phyloP scores from a whole-genome alignment of 1,140 invertebrate species.

The Dermatophagoides farinae region DNA sequence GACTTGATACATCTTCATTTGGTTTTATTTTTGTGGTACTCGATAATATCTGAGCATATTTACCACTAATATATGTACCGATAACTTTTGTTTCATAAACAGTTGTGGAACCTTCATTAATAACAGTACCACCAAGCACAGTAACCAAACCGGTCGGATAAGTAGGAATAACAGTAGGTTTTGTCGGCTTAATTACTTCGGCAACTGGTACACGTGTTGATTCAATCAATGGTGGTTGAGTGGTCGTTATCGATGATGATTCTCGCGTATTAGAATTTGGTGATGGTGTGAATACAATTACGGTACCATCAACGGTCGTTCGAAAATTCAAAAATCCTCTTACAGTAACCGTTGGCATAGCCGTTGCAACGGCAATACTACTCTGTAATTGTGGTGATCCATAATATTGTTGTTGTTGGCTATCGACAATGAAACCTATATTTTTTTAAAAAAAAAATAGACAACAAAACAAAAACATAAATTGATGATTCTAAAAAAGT shows the following conservation, averaged over 20 bases:
- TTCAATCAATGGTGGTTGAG: constrained; percentile 23
- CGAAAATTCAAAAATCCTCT: constrained; percentile 72
- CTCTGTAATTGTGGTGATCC: neutral
- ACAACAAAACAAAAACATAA: neutral
- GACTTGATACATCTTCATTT: constrained; percentile 3
- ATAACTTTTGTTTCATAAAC: constrained; percentile 68
- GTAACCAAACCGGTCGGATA: constrained; percentile 53
- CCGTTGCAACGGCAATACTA: neutral
- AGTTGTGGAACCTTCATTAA: constrained; percentile 57
- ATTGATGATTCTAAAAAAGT: too few species aligned
- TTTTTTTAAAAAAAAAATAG: neutral
- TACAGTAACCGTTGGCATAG: constrained; percentile 51
- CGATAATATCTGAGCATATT: constrained; percentile 51
- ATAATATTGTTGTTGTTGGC: neutral
- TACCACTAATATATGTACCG: constrained; percentile 62
- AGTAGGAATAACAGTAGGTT: constrained; percentile 1
- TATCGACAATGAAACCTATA: too few species aligned
- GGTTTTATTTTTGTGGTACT: constrained; percentile 41
- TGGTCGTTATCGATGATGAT: constrained; percentile 23
- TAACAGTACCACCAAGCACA: constrained; percentile 53
- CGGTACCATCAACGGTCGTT: constrained; percentile 65
- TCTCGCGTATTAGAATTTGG: constrained; percentile 18
- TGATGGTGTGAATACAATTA: constrained; percentile 62
- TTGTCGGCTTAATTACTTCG: constrained; percentile 3
- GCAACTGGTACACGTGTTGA: constrained; percentile 13